phyloP scores from a whole-genome alignment of 2,797 vertebrate genomes.

The Coranthus polyacanthus region DNA sequence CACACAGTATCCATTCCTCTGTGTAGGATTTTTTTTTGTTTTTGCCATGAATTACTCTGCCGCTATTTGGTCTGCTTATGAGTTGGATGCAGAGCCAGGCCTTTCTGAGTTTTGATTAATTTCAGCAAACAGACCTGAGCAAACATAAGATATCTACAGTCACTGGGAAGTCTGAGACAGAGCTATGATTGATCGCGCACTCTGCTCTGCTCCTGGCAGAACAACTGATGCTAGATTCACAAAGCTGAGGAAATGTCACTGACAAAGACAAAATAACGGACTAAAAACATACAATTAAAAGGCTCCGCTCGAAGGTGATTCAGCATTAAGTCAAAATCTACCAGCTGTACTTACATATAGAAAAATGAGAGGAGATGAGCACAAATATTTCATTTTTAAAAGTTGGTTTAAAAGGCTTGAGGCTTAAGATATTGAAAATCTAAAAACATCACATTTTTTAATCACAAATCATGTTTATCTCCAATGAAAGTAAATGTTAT shows the following conservation, averaged over 20 bases:
- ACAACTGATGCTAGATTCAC: conserved; percentile 68
- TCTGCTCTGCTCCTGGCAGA: conserved; percentile 69
- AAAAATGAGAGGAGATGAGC: background rate
- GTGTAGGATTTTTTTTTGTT: background rate
- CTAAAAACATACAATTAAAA: conserved; percentile 8
- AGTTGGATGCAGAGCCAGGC: conserved; percentile 12
- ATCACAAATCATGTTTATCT: conserved; percentile 13
- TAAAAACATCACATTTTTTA: conserved; percentile 26
- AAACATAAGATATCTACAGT: conserved; percentile 47
- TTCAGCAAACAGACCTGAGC: conserved; percentile 51
- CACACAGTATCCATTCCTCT: background rate
- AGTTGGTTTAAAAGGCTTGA: conserved; percentile 19
- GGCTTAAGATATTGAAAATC: conserved; percentile 5
- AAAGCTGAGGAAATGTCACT: conserved; percentile 80
- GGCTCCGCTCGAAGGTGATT: background rate
- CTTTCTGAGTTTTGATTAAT: conserved; percentile 43
- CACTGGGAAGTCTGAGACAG: conserved; percentile 60
- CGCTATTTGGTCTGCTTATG: conserved; percentile 29
- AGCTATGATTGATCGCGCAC: conserved; percentile 69
- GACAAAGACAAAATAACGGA: conserved; percentile 2
- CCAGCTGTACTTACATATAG: background rate
- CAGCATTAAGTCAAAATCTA: background rate
- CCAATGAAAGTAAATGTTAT: conserved; percentile 9
- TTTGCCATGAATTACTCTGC: background rate
- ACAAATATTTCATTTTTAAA: too few species aligned